phyloP scores from a whole-genome alignment of 2,888 invertebrate species.

The Monochamus alternatus region DNA sequence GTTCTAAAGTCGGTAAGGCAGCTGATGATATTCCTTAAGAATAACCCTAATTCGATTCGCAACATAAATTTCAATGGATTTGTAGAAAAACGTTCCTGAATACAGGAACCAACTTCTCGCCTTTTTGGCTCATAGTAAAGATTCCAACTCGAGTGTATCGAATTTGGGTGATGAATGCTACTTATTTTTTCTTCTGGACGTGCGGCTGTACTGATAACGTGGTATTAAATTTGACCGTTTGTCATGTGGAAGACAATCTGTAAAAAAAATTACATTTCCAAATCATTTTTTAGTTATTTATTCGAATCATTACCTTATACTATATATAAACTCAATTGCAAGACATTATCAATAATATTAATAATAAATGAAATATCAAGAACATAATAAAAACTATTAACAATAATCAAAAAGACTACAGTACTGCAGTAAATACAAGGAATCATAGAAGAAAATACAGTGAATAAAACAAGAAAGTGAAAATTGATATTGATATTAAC shows the following conservation, averaged over 20 bases:
- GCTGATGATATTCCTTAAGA: constrained; percentile 1
- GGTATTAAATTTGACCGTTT: not conserved
- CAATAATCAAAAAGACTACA: too few species aligned
- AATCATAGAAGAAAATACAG: too few species aligned
- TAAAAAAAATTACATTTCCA: not conserved
- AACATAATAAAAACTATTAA: too few species aligned
- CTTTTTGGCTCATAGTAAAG: constrained; percentile 15
- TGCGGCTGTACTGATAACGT: not conserved
- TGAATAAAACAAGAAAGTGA: too few species aligned
- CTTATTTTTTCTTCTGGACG: not conserved
- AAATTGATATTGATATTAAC: too few species aligned
- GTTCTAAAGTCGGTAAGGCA: constrained; percentile 12
- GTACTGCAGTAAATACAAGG: too few species aligned
- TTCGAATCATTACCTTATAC: too few species aligned
- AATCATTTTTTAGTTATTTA: too few species aligned
- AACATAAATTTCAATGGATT: constrained; percentile 26
- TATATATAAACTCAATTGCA: too few species aligned
- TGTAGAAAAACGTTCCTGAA: constrained; percentile 7
- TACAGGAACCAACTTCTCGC: constrained; percentile 8
- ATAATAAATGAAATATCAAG: too few species aligned
- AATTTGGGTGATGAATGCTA: constrained; percentile 18
- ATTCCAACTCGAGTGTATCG: constrained; percentile 25
- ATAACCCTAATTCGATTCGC: constrained; percentile 25
- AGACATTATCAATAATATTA: too few species aligned
- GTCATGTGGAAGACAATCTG: not conserved